Conservation (phyloP, 2,888 invertebrate genomes). For the Iphiclides podalirius region DNA sequence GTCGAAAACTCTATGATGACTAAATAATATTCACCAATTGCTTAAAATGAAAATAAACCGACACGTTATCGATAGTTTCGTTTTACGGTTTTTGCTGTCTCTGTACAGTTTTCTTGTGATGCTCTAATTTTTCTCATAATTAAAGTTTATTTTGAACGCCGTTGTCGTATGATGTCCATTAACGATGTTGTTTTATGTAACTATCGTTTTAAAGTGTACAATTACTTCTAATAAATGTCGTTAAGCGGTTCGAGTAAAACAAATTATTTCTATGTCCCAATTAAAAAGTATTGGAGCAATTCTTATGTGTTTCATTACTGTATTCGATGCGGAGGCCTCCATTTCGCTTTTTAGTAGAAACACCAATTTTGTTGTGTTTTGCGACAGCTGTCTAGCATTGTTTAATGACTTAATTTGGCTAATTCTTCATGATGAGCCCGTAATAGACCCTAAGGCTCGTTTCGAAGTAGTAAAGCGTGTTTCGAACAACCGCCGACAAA, state of each 20-base stretch:
- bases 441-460: conserved; percentile 29
- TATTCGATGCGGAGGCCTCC: background rate
- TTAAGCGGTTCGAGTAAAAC: too few species aligned
- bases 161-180: too few species aligned
- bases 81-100: too few species aligned
- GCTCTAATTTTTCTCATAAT: too few species aligned
- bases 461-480: conserved; percentile 25
- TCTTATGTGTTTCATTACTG: background rate
- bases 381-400: conserved; percentile 33
- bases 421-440: conserved; percentile 34
- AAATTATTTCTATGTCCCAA: conserved; percentile 1
- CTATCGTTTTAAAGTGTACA: too few species aligned
- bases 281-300: conserved; percentile 6
- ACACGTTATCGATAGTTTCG: too few species aligned
- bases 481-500: conserved; percentile 38
- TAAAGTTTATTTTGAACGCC: too few species aligned
- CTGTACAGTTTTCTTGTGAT: too few species aligned
- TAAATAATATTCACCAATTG: too few species aligned
- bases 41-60: too few species aligned
- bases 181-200: background rate
- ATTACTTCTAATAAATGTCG: too few species aligned
- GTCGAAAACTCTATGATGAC: too few species aligned
- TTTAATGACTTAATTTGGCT: conserved; percentile 42
- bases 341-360: conserved; percentile 7
- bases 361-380: conserved; percentile 30